Evolutionary conservation across 2,797 vertebrate genomes (phyloP).

Genomic region (Sebastes taczanowskii): DNA sequence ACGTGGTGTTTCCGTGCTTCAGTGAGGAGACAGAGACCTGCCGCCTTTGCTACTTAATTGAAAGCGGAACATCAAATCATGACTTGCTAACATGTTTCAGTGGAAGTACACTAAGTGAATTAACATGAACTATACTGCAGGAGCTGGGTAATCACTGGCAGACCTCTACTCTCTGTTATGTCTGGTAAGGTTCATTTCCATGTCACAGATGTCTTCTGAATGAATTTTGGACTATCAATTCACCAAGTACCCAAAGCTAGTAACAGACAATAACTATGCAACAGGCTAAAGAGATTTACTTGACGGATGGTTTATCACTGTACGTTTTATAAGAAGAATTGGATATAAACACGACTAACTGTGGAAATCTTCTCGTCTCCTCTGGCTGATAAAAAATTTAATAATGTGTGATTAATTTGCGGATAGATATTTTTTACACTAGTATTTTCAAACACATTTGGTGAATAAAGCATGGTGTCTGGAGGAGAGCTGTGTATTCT

Average conservation of each 20-base stretch:
- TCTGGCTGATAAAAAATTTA: not conserved
- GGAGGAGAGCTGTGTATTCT: too few species aligned
- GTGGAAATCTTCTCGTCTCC: not conserved
- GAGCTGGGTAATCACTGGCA: not conserved
- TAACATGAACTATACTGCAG: constrained; percentile 1
- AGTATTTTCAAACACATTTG: too few species aligned
- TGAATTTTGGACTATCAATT: not conserved
- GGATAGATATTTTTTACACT: too few species aligned
- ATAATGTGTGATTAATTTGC: too few species aligned
- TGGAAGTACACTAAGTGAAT: constrained; percentile 13
- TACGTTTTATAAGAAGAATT: not conserved
- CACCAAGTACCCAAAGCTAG: not conserved
- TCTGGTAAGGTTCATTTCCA: not conserved
- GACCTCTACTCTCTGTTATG: not conserved
- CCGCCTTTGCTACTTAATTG: not conserved
- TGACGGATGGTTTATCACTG: not conserved
- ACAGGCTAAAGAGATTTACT: not conserved
- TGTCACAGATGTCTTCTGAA: not conserved
- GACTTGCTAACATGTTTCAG: not conserved
- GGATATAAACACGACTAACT: not conserved
- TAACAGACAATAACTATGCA: not conserved
- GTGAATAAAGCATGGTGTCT: too few species aligned
- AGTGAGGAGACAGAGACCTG: not conserved
- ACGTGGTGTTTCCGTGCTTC: not conserved
- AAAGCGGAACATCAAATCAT: not conserved